Evolutionary conservation across 2,113 vertebrate genomes (phyloP).

Genomic region (Lycocorax pyrrhopterus): DNA sequence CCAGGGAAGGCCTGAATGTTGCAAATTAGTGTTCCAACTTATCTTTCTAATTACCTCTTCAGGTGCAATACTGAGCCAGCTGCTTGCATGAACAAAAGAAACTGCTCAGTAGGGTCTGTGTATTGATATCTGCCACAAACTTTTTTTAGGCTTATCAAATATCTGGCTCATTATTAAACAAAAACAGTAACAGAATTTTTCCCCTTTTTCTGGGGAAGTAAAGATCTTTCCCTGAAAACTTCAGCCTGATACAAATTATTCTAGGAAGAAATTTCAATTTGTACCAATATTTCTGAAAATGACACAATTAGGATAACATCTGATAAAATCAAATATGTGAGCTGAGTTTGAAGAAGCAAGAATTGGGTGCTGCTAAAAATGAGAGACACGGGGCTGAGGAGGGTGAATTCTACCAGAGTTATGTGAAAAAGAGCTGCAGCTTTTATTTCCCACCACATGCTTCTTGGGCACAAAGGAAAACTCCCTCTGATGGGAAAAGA

Average conservation of each 20-base stretch:
- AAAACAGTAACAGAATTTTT: not conserved
- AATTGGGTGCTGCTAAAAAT: not conserved
- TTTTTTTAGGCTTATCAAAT: not conserved
- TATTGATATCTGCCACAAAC: not conserved
- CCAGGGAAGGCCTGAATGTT: conserved; percentile 54
- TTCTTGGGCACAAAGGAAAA: not conserved
- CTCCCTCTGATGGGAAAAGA: not conserved
- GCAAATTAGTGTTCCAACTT: conserved; percentile 62
- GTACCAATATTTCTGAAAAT: not conserved
- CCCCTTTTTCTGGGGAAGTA: not conserved
- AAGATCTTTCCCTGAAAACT: not conserved
- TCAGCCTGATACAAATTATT: not conserved
- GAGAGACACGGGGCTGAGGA: not conserved
- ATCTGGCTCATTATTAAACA: not conserved
- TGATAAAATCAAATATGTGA: not conserved
- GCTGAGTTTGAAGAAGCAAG: not conserved
- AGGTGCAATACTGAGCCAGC: conserved; percentile 58
- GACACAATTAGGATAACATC: not conserved
- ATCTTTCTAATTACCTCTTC: conserved; percentile 66
- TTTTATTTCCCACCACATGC: not conserved
- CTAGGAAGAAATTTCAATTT: not conserved
- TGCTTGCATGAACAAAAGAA: conserved; percentile 24
- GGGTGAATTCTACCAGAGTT: not conserved
- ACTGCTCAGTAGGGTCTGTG: not conserved
- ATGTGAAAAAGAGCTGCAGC: not conserved